Conservation (phyloP, 2,797 vertebrate species). For the Brachyrhaphis roseni region DNA sequence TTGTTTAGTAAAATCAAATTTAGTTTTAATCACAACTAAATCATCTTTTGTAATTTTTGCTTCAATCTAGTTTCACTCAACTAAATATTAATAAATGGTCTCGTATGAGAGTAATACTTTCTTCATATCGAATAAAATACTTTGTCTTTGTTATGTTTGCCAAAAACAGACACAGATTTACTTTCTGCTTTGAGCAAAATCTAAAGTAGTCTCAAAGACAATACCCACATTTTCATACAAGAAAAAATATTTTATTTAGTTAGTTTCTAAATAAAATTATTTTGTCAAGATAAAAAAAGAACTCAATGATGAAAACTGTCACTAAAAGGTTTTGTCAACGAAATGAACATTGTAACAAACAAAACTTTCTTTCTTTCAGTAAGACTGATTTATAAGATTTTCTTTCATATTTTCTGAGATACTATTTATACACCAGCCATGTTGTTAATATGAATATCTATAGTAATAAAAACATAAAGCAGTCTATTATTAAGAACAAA, state of each 20-base stretch:
- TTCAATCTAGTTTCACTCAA: neutral
- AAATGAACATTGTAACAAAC: neutral
- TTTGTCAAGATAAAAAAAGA: neutral
- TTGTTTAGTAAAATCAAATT: neutral
- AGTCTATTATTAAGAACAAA: constrained; percentile 22
- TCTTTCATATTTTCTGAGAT: neutral
- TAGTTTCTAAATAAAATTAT: neutral
- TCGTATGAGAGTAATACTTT: neutral
- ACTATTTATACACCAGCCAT: neutral
- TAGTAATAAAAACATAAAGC: constrained; percentile 20
- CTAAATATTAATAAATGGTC: neutral
- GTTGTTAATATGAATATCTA: neutral
- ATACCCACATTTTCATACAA: neutral
- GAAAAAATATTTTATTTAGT: neutral
- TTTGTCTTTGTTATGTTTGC: neutral
- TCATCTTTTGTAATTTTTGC: neutral
- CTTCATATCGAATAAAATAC: neutral
- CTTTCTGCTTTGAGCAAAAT: neutral
- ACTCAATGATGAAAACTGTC: neutral
- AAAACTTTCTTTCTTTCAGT: neutral
- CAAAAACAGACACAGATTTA: neutral
- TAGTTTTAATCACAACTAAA: neutral
- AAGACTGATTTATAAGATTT: neutral
- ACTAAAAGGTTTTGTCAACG: neutral
- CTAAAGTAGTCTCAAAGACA: neutral